These are phyloP conservation scores for Apodemia hepburni DNA, from an alignment of 2,888 invertebrate species.

Conservation along the genomic window DNA sequence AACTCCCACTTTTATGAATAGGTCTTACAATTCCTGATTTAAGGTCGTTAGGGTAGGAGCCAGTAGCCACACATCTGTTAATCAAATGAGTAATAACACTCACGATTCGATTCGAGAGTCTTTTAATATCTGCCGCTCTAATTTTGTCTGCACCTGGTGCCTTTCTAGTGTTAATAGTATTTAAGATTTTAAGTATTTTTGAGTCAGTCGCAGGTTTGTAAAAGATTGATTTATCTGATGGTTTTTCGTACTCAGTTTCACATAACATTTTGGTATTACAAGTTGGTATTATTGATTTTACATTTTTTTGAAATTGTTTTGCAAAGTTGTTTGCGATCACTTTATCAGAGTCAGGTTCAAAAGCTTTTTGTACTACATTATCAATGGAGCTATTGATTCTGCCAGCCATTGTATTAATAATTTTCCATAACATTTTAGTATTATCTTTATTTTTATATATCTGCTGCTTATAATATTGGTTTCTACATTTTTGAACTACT, in stretches of 20 bases:
- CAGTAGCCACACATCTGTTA: background rate
- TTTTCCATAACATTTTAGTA: conserved; percentile 16
- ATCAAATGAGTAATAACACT: background rate
- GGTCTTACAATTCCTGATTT: background rate
- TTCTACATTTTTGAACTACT: background rate
- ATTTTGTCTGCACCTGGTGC: conserved; percentile 15
- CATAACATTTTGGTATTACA: conserved; percentile 8
- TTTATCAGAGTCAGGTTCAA: background rate
- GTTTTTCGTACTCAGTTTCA: background rate
- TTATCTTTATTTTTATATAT: conserved; percentile 15
- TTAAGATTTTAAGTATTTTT: background rate
- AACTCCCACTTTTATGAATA: background rate
- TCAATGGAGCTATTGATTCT: background rate
- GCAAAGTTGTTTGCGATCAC: conserved; percentile 19
- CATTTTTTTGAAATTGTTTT: conserved; percentile 5
- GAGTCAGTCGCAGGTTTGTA: background rate
- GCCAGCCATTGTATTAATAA: conserved; percentile 13
- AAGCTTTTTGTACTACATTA: conserved; percentile 2
- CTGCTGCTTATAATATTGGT: background rate
- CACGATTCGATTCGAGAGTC: background rate
- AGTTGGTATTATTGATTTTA: conserved; percentile 12
- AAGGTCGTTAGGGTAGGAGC: background rate
- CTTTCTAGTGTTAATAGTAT: background rate
- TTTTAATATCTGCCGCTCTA: conserved; percentile 3
- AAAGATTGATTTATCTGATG: conserved; percentile 1